phyloP scores from a whole-genome alignment of 37 sponge, comb jelly and placozoan species.

The Bolinopsis microptera region DNA sequence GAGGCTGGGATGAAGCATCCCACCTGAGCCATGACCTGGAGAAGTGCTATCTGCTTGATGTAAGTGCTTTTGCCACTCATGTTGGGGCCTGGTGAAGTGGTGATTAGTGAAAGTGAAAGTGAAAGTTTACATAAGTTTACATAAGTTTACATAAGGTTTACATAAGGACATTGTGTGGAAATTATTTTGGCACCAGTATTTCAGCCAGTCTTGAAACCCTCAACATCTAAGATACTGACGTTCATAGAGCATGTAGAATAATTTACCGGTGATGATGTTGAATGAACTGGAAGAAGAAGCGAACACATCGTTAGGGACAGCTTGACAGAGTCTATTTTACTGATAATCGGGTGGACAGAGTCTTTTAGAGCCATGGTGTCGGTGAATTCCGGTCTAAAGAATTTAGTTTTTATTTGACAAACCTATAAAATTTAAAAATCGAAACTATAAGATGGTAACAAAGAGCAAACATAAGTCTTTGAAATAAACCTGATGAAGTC shows the following conservation, averaged over 20 bases:
- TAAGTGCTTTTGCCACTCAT: conserved; percentile 66
- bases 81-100: conserved; percentile 16
- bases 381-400: conserved; percentile 82
- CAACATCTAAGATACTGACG: background rate
- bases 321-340: conserved; percentile 70
- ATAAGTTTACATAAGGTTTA: no score
- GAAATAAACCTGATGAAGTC: conserved; percentile 75
- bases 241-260: conserved; percentile 92
- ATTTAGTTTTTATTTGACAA: background rate
- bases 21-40: conserved; percentile 82
- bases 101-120: background rate
- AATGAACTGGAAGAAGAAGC: conserved; percentile 83
- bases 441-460: no score
- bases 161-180: no score
- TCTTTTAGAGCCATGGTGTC: conserved; percentile 92
- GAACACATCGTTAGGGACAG: conserved; percentile 46
- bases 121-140: no score
- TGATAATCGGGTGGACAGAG: conserved; percentile 90
- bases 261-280: conserved; percentile 84
- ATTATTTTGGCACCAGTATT: no score
- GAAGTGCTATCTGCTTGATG: conserved; percentile 83
- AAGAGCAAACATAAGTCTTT: no score
- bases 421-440: no score
- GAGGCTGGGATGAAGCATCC: conserved; percentile 94
- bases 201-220: no score